Evolutionary conservation across 1,140 invertebrate genomes (phyloP).

Genomic region (Pachyrhynchus sulphureomaculatus): DNA sequence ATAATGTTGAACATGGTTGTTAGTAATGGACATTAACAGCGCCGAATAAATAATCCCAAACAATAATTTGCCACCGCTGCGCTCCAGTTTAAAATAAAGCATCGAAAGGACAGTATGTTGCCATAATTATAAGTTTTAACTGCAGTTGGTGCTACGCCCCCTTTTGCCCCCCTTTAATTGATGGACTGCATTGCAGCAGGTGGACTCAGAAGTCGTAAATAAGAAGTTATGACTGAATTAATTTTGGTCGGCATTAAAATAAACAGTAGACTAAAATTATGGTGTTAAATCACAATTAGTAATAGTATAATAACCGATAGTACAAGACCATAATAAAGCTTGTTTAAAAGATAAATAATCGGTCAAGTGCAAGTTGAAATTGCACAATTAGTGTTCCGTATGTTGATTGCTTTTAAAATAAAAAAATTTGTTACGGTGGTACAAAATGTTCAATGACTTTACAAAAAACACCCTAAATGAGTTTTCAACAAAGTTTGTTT

Average conservation of each 20-base stretch:
- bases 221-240: background rate
- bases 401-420: no score
- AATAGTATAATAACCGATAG: no score
- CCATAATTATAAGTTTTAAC: slow-evolving; percentile 26
- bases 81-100: slow-evolving; percentile 21
- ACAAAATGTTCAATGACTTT: no score
- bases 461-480: no score
- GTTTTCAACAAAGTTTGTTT: no score
- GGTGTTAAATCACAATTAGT: no score
- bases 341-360: no score
- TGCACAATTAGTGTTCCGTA: no score
- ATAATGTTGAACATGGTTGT: slow-evolving; percentile 21
- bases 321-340: no score
- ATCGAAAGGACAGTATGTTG: slow-evolving; percentile 24
- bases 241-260: background rate
- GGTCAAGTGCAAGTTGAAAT: no score
- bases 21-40: slow-evolving; percentile 21
- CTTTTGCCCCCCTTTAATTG: slow-evolving; percentile 15
- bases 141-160: slow-evolving; percentile 14
- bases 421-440: no score
- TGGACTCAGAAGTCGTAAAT: slow-evolving; percentile 27
- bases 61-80: slow-evolving; percentile 10
- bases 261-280: no score
- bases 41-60: slow-evolving; percentile 13
- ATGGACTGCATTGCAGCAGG: slow-evolving; percentile 16